Base-by-base conservation (phyloP, 2,113 vertebrate species). In the Oceanodroma tethys region DNA sequence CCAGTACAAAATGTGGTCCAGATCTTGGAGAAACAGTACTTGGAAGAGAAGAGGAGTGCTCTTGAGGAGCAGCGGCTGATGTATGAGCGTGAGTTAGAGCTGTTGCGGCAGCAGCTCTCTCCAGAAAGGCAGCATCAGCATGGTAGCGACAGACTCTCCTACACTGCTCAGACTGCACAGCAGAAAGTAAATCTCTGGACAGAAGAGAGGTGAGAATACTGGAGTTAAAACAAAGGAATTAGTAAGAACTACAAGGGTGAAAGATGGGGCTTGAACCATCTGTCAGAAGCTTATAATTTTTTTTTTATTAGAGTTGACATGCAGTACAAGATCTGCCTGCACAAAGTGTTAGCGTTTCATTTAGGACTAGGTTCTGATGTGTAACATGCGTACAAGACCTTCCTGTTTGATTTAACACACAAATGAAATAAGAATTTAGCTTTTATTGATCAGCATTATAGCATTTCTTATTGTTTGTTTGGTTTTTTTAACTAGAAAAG, bases 31-130 rank as follows among this genome's bases (percentile, higher is more conserved):
- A 99, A 99, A 59, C 99, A 99, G 93, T 99, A 99, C 95, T 91
- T 99, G 94, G 99, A 99, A 93, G 99, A 99, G 96, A 99, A 99
- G 97, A 98, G 98, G 45, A 99, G 98, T 0, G 99, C 99, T 32
- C 98, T 99, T 42, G 99, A 99, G 96, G 99, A 99, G 93, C 99
- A 99, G 98, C 98, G 99, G n/a, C 94, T 99, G 91, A 99, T 99
- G 99, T 99, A 99, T 0, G 99, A 99, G 90, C 98, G 99, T 0
- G 99, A 99, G 96, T 93, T 99, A 52, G 99, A 99, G 93, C 98
- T 99, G 7, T 98, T 99, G 56, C 98, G 99, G 34, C 99, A 99
- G 95, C 99, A 99, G 97, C 98, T 99, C 42, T 99, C 99, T 7
- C 99, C 99, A 0, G 99, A 99, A 59, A 98, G 99, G 91, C 98